Base-by-base conservation (phyloP, 2,797 vertebrate species). In the Myotis daubentonii region DNA sequence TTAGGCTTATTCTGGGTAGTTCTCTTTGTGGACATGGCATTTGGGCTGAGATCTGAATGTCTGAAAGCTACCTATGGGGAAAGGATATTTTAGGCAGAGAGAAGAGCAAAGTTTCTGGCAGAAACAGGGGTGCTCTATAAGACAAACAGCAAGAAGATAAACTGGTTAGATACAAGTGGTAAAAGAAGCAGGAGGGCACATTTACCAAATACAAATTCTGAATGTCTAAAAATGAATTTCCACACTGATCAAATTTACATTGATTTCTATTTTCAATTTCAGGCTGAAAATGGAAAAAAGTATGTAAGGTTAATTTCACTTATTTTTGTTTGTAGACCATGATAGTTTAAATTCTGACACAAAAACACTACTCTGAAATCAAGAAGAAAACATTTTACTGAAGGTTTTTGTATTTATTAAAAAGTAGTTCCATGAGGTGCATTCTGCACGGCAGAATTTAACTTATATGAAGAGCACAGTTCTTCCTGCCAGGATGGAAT, bases 381-480 rank as follows among this genome's bases (percentile, higher is more conserved):
- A 62, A 76, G 47, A 93, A 90, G 22, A 89, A 75, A 38, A 84
- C 49, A 76, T 62, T 92, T 13, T 81, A 49, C 33, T 36, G n/a
- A 87, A 80, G 23, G 36, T 44, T 70, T 81, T 93, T 68, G 15
- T 19, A 71, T 62, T 87, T 53, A 78, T 53, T 87, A 76, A 93
- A 83, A 30, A 92, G 10, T 70, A 75, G 78, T 25, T 81, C 44
- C 2, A 92, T 57, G 8, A 89, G 49, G 15, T 81, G 57, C 36
- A 93, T 70, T 47, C 92, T 47, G 79, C 1, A 92, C 94, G 23
- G 90, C 47, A 86, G 92, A 94, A 94, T 79, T 55, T 55, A 89
- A 75, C n/a, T 15, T 78, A 20, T 30, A 65, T 49, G 53, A 55
- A 82, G 51, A 74, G 41, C 3, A 44, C 8, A 76, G 28, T 70